Percentiles rank a stretch among this genome's conserved stretches.
Conservation (phyloP, 2,888 invertebrate species). For the Stenoptilia bipunctidactyla region DNA sequence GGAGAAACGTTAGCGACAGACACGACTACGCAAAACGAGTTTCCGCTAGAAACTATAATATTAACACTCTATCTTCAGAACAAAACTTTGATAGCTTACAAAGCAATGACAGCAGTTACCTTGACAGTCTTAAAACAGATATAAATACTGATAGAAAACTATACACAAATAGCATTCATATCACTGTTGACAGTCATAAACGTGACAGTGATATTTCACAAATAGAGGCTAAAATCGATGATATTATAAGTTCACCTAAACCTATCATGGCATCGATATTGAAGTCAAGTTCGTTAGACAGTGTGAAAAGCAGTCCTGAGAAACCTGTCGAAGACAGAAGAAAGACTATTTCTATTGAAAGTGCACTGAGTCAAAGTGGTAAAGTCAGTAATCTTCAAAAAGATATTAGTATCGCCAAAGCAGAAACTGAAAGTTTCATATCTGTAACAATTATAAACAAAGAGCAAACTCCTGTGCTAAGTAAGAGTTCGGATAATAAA, state of each 20-base stretch:
- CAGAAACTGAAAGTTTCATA: slow-evolving; percentile 55
- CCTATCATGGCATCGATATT: slow-evolving; percentile 60
- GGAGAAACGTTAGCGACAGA: slow-evolving; percentile 52
- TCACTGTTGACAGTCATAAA: slow-evolving; percentile 46
- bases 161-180: slow-evolving; percentile 54
- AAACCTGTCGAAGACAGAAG: slow-evolving; percentile 52
- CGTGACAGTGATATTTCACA: slow-evolving; percentile 64
- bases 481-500: slow-evolving; percentile 34
- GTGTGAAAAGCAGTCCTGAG: slow-evolving; percentile 70
- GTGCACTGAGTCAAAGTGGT: slow-evolving; percentile 38
- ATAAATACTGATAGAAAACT: slow-evolving; percentile 45
- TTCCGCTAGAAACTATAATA: slow-evolving; percentile 52
- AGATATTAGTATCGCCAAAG: slow-evolving; percentile 23
- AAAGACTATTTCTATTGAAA: slow-evolving; percentile 65
- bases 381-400: slow-evolving; percentile 24
- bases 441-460: slow-evolving; percentile 72
- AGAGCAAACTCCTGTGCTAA: slow-evolving; percentile 34
- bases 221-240: slow-evolving; percentile 68
- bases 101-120: slow-evolving; percentile 60
- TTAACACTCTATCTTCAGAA: slow-evolving; percentile 40
- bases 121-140: slow-evolving; percentile 60
- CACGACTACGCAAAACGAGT: slow-evolving; percentile 49
- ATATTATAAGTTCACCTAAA: slow-evolving; percentile 66
- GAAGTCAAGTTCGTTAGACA: slow-evolving; percentile 71
- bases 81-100: slow-evolving; percentile 56